A percentile compares a stretch with the other conserved stretches of the same genome.
Conservation (phyloP, 1,140 invertebrate species). For the Acromyrmex heyeri region DNA sequence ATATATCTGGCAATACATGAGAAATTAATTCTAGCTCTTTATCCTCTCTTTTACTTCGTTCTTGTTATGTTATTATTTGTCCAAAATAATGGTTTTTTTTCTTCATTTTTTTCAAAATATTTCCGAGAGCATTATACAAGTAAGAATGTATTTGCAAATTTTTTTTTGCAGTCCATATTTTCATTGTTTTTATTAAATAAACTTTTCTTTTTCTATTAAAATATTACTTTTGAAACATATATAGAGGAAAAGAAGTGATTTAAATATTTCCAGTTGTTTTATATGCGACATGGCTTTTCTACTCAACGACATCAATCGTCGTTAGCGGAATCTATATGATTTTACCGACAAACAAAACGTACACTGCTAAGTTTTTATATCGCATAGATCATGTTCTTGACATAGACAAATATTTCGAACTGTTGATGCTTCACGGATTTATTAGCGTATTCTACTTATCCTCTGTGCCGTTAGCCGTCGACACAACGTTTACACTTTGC, state of each 20-base stretch:
- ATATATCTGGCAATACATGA: not conserved
- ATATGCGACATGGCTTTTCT: not conserved
- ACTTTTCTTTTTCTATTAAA: not conserved
- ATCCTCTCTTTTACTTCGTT: not conserved
- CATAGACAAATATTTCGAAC: constrained; percentile 8
- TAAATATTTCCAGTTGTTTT: constrained; percentile 8
- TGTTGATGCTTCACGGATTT: constrained; percentile 19
- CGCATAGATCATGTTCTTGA: constrained; percentile 32
- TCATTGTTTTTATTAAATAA: not conserved
- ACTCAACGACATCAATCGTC: not conserved
- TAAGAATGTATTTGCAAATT: not conserved
- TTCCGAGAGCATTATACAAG: not conserved
- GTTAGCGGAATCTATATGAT: not conserved
- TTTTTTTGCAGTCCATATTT: not conserved
- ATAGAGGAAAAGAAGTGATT: not conserved
- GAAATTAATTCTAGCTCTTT: not conserved
- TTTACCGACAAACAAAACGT: constrained; percentile 13
- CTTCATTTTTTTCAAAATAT: not conserved
- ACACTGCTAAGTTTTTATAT: not conserved
- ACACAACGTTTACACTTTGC: constrained; percentile 60
- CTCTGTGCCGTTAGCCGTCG: constrained; percentile 56
- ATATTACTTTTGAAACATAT: not conserved
- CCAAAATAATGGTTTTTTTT: not conserved
- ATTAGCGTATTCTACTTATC: constrained; percentile 11
- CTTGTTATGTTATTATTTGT: not conserved